These are phyloP conservation scores for Eulacestoma nigropectus DNA, from an alignment of 2,113 vertebrate genomes.

Conservation along the genomic window DNA sequence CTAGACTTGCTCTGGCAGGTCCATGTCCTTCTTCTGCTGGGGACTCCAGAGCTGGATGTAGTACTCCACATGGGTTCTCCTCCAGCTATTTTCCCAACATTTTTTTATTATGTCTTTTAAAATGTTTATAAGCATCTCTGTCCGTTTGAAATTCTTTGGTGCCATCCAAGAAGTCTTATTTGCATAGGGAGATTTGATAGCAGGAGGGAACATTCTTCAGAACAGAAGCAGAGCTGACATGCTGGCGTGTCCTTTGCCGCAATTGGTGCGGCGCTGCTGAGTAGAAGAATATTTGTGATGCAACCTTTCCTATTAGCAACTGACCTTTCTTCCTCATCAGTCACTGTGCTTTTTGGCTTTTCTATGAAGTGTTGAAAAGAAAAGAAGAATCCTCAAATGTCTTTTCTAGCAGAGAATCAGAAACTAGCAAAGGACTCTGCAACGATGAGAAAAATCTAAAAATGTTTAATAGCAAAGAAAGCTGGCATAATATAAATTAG, in stretches of 20 bases:
- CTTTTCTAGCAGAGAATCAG: neutral
- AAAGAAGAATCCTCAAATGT: neutral
- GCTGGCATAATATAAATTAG: neutral
- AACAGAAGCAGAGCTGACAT: neutral
- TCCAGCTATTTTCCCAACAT: neutral
- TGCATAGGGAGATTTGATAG: neutral
- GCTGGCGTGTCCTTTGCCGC: neutral
- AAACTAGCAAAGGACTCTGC: neutral
- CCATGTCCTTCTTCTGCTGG: neutral
- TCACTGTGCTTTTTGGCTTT: neutral
- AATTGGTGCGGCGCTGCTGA: rapidly evolving
- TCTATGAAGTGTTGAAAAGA: neutral
- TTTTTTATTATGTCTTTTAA: neutral
- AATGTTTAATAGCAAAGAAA: neutral
- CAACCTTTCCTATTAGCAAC: constrained; percentile 7
- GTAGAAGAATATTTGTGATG: neutral
- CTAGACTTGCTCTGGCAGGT: neutral
- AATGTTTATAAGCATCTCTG: neutral
- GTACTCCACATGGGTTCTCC: neutral
- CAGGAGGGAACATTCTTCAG: neutral
- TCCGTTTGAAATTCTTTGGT: neutral
- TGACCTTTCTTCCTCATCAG: constrained; percentile 21
- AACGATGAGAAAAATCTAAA: neutral
- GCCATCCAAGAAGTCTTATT: neutral
- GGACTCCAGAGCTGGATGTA: neutral